Base-by-base conservation (phyloP, 2,888 invertebrate genomes). In the Hypercompe scribonia region DNA sequence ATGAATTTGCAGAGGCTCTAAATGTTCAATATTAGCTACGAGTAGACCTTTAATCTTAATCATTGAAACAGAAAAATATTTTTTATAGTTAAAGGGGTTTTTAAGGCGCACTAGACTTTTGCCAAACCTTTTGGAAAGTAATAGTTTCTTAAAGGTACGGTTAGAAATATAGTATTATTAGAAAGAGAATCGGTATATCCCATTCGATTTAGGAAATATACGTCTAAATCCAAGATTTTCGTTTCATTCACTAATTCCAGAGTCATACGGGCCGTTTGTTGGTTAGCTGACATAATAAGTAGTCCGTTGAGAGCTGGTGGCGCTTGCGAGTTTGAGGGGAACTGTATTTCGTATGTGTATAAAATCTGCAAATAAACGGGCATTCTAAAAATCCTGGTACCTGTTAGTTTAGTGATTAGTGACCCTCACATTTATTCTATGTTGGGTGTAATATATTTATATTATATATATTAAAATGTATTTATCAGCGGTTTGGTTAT, bases 201-300 rank as follows among this genome's bases (percentile, higher is more conserved):
- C 18, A 88, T 71, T 70, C 90, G 89, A 24, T 88, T 83, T 61
- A 93, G 73, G 65, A 87, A 90, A 66, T 90, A 84, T 50, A 94
- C 85, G 5, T 77, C 76, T 64, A 94, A 65, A 67, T 92, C 91
- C 3, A 88, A 75, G 1, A 86, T 72, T 58, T 90, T 87, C 1
- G 91, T 87, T 0, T 89, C 61, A 7, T 83, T 77, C 2, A 89
- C 78, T 36, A 92, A 61, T 1, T 79, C 46, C 2, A 93, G 34
- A 0, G 78, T 81, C 81, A 94, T 77, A 65, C 86, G 90, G 0
- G 91, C 90, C 0, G 86, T 84, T 18, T 92, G 77, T 13, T 94
- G 93, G 68, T 93, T 89, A 0, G 91, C 89, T 3, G 89, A 77
- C 18, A 94, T 72, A 2, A 88, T 82, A 24, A 94, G 65, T 4